A percentile compares a stretch with the other conserved stretches of the same genome.
These are phyloP conservation scores for Rafetus swinhoei DNA, from an alignment of 2,113 vertebrate species.

Conservation along the genomic window DNA sequence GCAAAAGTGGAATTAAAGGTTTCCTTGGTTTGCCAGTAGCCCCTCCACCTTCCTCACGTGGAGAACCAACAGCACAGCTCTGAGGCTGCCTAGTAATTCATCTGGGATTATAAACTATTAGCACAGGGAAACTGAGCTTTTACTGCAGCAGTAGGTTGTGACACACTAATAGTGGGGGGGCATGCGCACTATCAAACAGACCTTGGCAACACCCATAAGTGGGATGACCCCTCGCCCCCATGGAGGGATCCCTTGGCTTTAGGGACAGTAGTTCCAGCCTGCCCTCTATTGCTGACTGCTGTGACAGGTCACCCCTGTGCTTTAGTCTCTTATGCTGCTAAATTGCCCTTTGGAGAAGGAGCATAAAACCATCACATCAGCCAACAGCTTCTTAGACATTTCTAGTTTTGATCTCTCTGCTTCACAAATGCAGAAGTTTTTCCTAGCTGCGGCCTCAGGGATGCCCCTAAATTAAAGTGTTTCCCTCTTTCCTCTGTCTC, in stretches of 20 bases:
- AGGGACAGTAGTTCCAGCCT: neutral
- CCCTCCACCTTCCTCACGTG: neutral
- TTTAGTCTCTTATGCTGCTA: neutral
- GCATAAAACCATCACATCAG: neutral
- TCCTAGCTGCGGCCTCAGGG: neutral
- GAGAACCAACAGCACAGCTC: conserved; percentile 19
- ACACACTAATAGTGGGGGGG: neutral
- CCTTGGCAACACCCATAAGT: neutral
- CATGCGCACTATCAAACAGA: neutral
- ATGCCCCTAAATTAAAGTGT: neutral
- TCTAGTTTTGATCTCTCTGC: neutral
- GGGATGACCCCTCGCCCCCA: neutral
- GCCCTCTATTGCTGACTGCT: neutral
- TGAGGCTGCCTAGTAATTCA: neutral
- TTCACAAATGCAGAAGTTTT: neutral
- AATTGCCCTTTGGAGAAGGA: neutral
- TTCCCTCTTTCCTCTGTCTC: too few species aligned
- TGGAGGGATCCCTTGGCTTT: neutral
- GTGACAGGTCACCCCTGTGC: neutral
- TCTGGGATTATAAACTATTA: neutral
- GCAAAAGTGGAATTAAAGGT: conserved; percentile 23
- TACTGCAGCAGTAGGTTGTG: neutral
- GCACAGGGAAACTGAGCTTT: neutral
- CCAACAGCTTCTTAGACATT: neutral
- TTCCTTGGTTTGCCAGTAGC: neutral